These are phyloP conservation scores for Collichthys lucidus DNA, from an alignment of 2,113 vertebrate species.

Conservation along the genomic window DNA sequence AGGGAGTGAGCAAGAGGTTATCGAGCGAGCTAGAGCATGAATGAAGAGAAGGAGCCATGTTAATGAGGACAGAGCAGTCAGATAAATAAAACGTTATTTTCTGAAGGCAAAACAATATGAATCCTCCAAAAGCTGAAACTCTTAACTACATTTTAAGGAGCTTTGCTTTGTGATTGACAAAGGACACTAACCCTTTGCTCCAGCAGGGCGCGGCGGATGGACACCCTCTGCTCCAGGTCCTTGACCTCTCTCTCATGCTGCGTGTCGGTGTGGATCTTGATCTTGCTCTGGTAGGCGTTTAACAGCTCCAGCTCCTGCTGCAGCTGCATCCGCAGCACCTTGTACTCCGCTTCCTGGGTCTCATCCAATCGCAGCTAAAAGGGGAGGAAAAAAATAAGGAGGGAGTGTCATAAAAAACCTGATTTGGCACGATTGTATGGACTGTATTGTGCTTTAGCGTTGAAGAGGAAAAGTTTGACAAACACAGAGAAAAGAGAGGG, in stretches of 20 bases:
- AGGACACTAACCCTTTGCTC: slow-evolving; percentile 88
- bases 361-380: slow-evolving; percentile 91
- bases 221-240: slow-evolving; percentile 93
- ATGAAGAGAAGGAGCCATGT: no score
- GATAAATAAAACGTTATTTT: no score
- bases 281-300: slow-evolving; percentile 95
- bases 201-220: slow-evolving; percentile 90
- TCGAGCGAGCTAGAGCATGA: no score
- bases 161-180: slow-evolving; percentile 19
- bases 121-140: not conserved
- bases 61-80: no score
- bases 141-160: slow-evolving; percentile 17
- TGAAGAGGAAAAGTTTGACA: slow-evolving; percentile 1
- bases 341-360: slow-evolving; percentile 93
- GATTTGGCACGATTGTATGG: not conserved
- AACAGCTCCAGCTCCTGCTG: slow-evolving; percentile 94
- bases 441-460: not conserved
- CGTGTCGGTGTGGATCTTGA: slow-evolving; percentile 93
- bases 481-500: not conserved
- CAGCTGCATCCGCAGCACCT: slow-evolving; percentile 92
- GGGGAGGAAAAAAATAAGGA: not conserved
- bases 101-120: not conserved
- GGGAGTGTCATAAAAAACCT: not conserved
- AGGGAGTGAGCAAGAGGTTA: no score
- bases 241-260: slow-evolving; percentile 92